Evolutionary conservation across 2,113 vertebrate genomes (phyloP).

Genomic region (Nyctereutes procyonoides): DNA sequence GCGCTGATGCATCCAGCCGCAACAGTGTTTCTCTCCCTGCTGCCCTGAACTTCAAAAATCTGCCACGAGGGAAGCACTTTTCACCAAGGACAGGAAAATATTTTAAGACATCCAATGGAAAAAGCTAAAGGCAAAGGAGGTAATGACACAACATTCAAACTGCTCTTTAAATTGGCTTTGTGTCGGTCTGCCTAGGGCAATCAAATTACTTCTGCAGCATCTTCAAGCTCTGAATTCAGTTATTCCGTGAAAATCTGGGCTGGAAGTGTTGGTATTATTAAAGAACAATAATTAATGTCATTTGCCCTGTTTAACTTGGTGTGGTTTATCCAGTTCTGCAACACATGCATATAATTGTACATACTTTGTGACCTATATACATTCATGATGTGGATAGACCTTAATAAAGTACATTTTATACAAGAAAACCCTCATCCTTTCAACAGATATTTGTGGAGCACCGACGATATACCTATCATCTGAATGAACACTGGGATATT

Average conservation of each 20-base stretch:
- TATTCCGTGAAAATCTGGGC: slow-evolving; percentile 9
- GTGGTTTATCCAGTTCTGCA: background rate
- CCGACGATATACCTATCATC: background rate
- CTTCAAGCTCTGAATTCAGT: slow-evolving; percentile 25
- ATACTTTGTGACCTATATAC: background rate
- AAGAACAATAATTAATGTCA: slow-evolving; percentile 14
- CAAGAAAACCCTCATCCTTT: background rate
- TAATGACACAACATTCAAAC: slow-evolving; percentile 42
- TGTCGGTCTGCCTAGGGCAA: background rate
- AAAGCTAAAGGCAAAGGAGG: slow-evolving; percentile 24
- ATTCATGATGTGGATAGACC: background rate
- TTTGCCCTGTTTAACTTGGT: slow-evolving; percentile 25
- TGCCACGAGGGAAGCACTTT: slow-evolving; percentile 33
- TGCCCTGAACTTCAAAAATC: slow-evolving; percentile 43
- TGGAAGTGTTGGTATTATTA: slow-evolving; percentile 3
- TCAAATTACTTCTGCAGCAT: background rate
- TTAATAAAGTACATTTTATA: background rate
- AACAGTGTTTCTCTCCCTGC: background rate
- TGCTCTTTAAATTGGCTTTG: slow-evolving; percentile 52
- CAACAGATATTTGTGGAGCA: background rate
- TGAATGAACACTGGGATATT: background rate
- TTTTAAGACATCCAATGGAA: slow-evolving; percentile 37
- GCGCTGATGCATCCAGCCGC: background rate
- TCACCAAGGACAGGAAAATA: slow-evolving; percentile 48
- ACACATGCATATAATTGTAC: background rate